Base-by-base conservation (phyloP, 2,888 invertebrate genomes). In the Schizaphis graminum region DNA sequence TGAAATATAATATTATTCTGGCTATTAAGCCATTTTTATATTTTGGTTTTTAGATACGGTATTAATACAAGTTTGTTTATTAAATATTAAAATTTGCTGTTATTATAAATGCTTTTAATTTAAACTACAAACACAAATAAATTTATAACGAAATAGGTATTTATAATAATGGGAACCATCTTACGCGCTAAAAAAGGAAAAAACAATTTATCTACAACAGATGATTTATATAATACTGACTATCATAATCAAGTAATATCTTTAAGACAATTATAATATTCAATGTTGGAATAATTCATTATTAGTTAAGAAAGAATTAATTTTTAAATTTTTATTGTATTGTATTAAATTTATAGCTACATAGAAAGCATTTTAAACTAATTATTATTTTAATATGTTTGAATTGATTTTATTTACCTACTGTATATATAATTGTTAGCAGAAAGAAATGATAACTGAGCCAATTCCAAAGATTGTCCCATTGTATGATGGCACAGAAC, bases 381-480 rank as follows among this genome's bases (percentile, higher is more conserved):
- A 77, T 77, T 35, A 77, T 67, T 67, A 35, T 77, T 77, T 35
- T 35, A 24, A 35, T 21, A 35, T 77, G 21, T 35, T 24, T 8
- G 77, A 21, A 77, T 77, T 77, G 35, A 77, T 77, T 77, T 77
- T 2, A 35, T 77, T 41, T 77, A 35, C 21, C 21, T 77, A 35
- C 21, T 35, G n/a, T 77, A 35, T 8, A 21, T 77, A 56, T 56
- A 8, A 91, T 92, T 92, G 8, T 92, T 26, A 28, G 47, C 61
- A 92, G 61, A 61, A 61, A 10, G 61, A 61, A 57, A 47, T 57
- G 7, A n/a, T 49, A 61, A 41, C 26, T 28, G 47, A 87, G 35
- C 21, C 61, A 26, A 77, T 92, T 56, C 88, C 92, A 26, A 89
- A 93, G 90, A 93, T 93, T 47, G 84, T 89, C 8, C 93, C 93